Percentiles rank a stretch among this genome's conserved stretches.
Evolutionary conservation across 2,888 invertebrate species (phyloP).

Genomic region (Phyllotreta striolata): DNA sequence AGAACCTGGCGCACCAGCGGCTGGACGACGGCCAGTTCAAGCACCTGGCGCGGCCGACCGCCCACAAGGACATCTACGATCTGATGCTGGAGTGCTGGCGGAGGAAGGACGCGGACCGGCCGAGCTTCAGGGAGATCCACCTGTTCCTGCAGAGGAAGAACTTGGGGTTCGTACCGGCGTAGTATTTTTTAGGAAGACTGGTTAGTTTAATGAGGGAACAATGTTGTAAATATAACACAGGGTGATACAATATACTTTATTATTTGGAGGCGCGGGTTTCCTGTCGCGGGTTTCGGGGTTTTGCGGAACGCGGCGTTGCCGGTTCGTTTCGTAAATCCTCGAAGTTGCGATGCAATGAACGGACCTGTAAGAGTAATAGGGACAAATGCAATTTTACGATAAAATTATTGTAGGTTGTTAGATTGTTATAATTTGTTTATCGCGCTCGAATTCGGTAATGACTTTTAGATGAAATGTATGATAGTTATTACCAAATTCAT

Average conservation of each 20-base stretch:
- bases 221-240: slow-evolving; percentile 61
- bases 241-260: slow-evolving; percentile 56
- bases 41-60: slow-evolving; percentile 70
- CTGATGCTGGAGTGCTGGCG: slow-evolving; percentile 89
- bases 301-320: neutral
- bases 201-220: slow-evolving; percentile 54
- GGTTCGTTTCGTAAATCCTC: neutral
- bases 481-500: slow-evolving; percentile 17
- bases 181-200: slow-evolving; percentile 57
- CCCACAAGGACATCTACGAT: slow-evolving; percentile 78
- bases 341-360: too few species aligned
- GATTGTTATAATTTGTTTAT: too few species aligned
- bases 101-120: slow-evolving; percentile 75
- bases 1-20: slow-evolving; percentile 78
- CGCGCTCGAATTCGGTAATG: neutral
- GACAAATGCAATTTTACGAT: too few species aligned
- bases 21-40: slow-evolving; percentile 69
- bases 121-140: slow-evolving; percentile 83
- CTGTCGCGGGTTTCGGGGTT: neutral
- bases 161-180: slow-evolving; percentile 68
- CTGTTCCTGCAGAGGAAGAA: slow-evolving; percentile 80
- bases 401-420: too few species aligned
- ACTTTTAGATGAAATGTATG: neutral
- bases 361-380: too few species aligned
- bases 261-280: slow-evolving; percentile 14